Percentiles rank a stretch among this genome's conserved stretches.
Evolutionary conservation across 2,113 vertebrate genomes (phyloP).

Genomic region (Hiodon alosoides): DNA sequence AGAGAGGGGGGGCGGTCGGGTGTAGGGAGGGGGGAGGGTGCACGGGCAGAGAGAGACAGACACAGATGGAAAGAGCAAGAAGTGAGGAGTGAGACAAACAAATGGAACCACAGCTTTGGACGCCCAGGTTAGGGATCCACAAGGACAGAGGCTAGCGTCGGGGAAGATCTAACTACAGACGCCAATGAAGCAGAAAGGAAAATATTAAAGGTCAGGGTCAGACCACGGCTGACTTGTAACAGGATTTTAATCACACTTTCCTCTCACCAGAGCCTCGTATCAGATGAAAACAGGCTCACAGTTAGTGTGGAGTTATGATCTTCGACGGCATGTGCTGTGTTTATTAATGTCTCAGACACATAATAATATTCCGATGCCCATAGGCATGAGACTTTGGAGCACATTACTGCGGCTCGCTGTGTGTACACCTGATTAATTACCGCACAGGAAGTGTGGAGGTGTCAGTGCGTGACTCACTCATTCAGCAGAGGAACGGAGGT

Average conservation of each 20-base stretch:
- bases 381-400: constrained; percentile 11
- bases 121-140: neutral
- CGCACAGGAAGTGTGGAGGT: neutral
- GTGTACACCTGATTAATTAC: constrained; percentile 7
- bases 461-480: constrained; percentile 69
- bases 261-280: neutral
- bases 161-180: constrained; percentile 16
- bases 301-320: neutral
- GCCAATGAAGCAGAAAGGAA: constrained; percentile 23
- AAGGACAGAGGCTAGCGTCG: constrained; percentile 37
- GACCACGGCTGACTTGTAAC: constrained; percentile 16
- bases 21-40: neutral
- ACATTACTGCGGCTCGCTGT: neutral
- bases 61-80: constrained; percentile 63
- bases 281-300: neutral
- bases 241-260: neutral
- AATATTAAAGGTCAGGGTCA: constrained; percentile 16
- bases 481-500: constrained; percentile 86
- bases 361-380: neutral
- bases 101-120: constrained; percentile 1
- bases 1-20: constrained; percentile 44
- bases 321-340: neutral
- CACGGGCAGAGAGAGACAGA: constrained; percentile 46
- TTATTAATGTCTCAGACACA: neutral
- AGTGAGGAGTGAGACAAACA: constrained; percentile 40